A percentile compares a stretch with the other conserved stretches of the same genome.
Conservation (phyloP, 2,113 vertebrate species). For the Cinclus mexicanus region DNA sequence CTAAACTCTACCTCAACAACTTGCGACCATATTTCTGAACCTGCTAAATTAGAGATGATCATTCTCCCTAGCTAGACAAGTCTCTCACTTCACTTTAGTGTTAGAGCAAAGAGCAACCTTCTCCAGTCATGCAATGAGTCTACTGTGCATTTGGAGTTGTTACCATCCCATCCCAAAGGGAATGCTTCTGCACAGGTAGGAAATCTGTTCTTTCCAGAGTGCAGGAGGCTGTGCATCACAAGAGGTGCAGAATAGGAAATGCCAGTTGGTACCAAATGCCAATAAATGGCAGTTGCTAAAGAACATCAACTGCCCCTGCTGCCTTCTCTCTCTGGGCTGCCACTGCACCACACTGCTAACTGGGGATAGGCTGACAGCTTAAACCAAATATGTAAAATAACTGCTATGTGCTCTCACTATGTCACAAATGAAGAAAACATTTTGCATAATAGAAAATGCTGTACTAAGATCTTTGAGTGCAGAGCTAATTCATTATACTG, state of each 20-base stretch:
- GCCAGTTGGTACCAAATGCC: no score
- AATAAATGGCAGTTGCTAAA: neutral
- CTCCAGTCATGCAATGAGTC: neutral
- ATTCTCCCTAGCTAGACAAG: neutral
- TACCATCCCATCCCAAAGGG: neutral
- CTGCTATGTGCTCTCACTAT: neutral
- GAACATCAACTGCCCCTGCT: neutral
- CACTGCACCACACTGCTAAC: neutral
- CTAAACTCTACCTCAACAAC: neutral
- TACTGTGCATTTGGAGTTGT: neutral
- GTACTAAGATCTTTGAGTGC: neutral
- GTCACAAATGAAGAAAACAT: neutral
- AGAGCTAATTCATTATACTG: conserved; percentile 25
- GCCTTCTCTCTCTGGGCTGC: neutral
- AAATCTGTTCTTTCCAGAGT: neutral
- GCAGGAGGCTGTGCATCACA: neutral
- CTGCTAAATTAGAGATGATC: neutral
- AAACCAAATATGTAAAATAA: neutral
- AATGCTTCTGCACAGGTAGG: neutral
- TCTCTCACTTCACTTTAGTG: neutral
- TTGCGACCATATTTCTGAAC: neutral
- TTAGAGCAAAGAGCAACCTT: neutral
- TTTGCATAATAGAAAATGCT: conserved; percentile 12
- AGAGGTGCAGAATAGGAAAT: neutral
- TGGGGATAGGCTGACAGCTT: neutral